phyloP scores from a whole-genome alignment of 2,113 vertebrate species.

The Bettongia penicillata region DNA sequence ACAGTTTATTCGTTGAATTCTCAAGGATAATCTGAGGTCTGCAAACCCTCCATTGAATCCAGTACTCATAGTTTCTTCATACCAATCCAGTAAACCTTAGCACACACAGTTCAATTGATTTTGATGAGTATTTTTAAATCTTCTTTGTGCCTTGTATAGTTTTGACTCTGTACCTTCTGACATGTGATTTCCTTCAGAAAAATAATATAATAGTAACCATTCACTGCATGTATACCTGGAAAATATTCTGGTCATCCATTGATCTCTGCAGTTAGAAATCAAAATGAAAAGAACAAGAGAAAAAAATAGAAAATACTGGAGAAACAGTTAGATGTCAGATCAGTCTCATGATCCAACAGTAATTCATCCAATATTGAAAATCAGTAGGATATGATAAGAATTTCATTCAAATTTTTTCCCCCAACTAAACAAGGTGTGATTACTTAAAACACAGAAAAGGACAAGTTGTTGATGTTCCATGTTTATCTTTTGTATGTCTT shows the following conservation, averaged over 20 bases:
- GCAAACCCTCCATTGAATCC: constrained; percentile 8
- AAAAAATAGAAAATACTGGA: constrained; percentile 24
- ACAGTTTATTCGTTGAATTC: neutral
- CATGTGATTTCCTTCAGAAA: neutral
- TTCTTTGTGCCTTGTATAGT: neutral
- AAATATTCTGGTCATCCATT: neutral
- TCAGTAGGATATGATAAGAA: neutral
- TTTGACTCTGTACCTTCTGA: neutral
- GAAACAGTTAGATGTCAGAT: constrained; percentile 1
- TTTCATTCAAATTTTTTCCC: constrained; percentile 35
- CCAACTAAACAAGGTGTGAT: constrained; percentile 18
- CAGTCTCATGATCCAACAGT: constrained; percentile 25
- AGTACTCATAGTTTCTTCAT: neutral
- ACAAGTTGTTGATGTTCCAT: constrained; percentile 23
- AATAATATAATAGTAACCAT: neutral
- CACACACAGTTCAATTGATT: constrained; percentile 29
- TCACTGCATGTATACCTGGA: neutral
- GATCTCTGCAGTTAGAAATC: neutral
- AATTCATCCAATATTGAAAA: neutral
- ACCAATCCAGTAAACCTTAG: neutral
- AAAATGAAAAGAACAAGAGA: constrained; percentile 39
- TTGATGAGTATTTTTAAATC: neutral
- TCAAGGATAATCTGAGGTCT: neutral
- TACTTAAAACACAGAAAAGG: constrained; percentile 7
- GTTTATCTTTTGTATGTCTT: constrained; percentile 13